These are phyloP conservation scores for Caligus rogercresseyi DNA, from an alignment of 1,140 invertebrate genomes.

Conservation along the genomic window DNA sequence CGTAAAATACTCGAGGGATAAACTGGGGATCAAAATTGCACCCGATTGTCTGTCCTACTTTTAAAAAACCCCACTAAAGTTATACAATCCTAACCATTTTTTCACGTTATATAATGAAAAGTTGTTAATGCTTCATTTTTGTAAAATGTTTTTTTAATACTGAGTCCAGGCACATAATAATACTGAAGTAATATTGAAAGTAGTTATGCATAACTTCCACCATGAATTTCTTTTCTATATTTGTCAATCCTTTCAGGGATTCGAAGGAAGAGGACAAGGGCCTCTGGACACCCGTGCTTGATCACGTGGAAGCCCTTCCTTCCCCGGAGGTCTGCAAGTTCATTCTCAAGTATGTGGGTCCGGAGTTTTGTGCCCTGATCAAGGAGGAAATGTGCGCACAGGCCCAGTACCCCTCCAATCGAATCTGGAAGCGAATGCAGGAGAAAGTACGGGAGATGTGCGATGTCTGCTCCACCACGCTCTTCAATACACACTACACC, in stretches of 20 bases:
- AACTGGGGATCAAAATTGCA: too few relatives aligned
- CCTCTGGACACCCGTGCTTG: neutral
- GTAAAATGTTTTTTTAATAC: too few relatives aligned
- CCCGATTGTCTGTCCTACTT: too few relatives aligned
- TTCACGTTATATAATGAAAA: too few relatives aligned
- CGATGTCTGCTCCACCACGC: slow-evolving; percentile 89
- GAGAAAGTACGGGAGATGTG: slow-evolving; percentile 93
- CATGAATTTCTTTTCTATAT: too few relatives aligned
- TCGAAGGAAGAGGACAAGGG: neutral
- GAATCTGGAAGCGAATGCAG: slow-evolving; percentile 86
- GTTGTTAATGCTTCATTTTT: too few relatives aligned
- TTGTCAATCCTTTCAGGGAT: neutral
- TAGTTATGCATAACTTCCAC: too few relatives aligned
- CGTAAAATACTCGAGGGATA: too few relatives aligned
- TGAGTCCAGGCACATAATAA: too few relatives aligned
- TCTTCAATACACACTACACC: slow-evolving; percentile 96
- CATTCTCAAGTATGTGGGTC: slow-evolving; percentile 73
- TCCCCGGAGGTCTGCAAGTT: slow-evolving; percentile 39
- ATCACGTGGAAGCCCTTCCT: neutral
- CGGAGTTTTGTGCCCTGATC: slow-evolving; percentile 86
- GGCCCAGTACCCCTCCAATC: slow-evolving; percentile 24
- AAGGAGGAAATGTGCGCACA: slow-evolving; percentile 52
- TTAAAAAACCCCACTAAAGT: too few relatives aligned
- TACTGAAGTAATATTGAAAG: too few relatives aligned
- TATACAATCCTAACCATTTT: too few relatives aligned